These are phyloP conservation scores for Entomobrya multifasciata DNA, from an alignment of 2,888 invertebrate genomes.

Conservation along the genomic window DNA sequence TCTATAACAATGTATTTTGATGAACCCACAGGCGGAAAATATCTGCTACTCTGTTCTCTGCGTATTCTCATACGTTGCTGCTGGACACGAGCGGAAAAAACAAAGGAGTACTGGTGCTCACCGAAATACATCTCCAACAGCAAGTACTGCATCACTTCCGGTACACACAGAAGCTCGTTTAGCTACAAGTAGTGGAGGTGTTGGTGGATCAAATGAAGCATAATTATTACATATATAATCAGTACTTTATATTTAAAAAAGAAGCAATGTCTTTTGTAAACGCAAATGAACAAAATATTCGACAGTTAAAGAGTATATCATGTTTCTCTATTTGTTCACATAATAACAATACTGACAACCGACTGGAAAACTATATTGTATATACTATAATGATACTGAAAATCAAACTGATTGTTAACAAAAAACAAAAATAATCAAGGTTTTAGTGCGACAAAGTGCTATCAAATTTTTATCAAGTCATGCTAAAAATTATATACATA, in stretches of 20 bases:
- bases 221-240: background rate
- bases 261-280: background rate
- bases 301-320: too few species aligned
- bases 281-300: background rate
- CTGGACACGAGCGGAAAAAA: constrained; percentile 83
- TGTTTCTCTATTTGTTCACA: constrained; percentile 1
- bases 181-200: background rate
- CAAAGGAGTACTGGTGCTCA: constrained; percentile 45
- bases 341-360: constrained; percentile 21
- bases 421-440: too few species aligned
- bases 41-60: constrained; percentile 99
- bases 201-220: background rate
- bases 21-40: constrained; percentile 98
- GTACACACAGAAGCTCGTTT: constrained; percentile 45
- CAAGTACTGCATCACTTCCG: constrained; percentile 58
- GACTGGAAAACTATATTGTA: too few species aligned
- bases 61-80: constrained; percentile 99
- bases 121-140: constrained; percentile 53
- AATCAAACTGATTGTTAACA: too few species aligned
- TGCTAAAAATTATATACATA: too few species aligned
- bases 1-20: too few species aligned
- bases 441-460: too few species aligned
- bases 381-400: too few species aligned
- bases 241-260: background rate
- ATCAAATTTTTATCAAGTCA: too few species aligned